A percentile compares a stretch with the other conserved stretches of the same genome.
phyloP scores from a whole-genome alignment of 2,888 invertebrate genomes.

The Hyalella azteca region DNA sequence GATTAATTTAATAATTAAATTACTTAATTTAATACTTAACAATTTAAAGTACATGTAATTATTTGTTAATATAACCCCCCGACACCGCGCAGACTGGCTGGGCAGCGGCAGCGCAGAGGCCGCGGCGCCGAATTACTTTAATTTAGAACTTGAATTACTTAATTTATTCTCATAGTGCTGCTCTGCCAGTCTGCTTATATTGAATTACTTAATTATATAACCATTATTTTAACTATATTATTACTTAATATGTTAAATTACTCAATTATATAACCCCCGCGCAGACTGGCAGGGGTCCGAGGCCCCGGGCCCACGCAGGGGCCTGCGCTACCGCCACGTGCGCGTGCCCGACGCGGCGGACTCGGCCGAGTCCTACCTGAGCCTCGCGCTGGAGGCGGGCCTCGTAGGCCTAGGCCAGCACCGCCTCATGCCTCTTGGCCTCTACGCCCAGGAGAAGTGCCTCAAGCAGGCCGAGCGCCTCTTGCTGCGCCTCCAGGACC shows the following conservation, averaged over 20 bases:
- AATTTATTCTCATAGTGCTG: too few species aligned
- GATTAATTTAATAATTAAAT: too few species aligned
- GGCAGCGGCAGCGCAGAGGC: too few species aligned
- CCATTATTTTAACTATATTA: too few species aligned
- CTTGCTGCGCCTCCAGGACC: conserved; percentile 76
- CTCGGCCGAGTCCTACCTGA: conserved; percentile 73
- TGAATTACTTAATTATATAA: too few species aligned
- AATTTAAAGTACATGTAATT: too few species aligned
- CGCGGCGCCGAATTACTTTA: too few species aligned
- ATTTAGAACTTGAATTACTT: background rate
- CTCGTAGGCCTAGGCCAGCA: conserved; percentile 80
- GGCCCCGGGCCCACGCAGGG: conserved; percentile 62
- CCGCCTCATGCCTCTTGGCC: conserved; percentile 77
- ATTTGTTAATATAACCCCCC: too few species aligned
- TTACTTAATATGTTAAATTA: too few species aligned
- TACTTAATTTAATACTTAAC: too few species aligned
- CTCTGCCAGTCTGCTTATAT: too few species aligned
- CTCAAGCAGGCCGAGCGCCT: conserved; percentile 79
- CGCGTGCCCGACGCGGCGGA: conserved; percentile 77
- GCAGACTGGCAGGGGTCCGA: conserved; percentile 58
- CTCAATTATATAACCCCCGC: too few species aligned
- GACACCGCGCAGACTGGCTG: background rate
- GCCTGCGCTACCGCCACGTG: conserved; percentile 75
- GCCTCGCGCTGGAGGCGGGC: conserved; percentile 78
- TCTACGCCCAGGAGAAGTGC: conserved; percentile 78